Evolutionary conservation across 2,888 invertebrate genomes (phyloP), one percentile per base, ranked within the genome.

Genomic region (Junonia oenone): DNA sequence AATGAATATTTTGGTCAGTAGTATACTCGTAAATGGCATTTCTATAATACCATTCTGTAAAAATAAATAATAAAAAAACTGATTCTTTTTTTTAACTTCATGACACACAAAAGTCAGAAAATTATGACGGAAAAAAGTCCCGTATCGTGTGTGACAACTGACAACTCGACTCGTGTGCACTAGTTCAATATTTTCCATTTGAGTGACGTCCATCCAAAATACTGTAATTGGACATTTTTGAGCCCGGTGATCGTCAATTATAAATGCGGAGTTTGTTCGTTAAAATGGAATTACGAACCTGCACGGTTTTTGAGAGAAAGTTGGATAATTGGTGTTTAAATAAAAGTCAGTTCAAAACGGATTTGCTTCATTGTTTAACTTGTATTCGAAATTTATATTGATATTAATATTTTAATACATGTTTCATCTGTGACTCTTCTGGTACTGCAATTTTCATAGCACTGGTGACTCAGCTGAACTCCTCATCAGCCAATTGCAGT

Each of bases 201-300:
- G 45, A 26, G 1, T 46, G 52, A 37, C 48, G 19, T 55, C 17
- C 27, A 9, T 33, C 9, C 29, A 51, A 38, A 46, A 45, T 26
- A 50, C 38, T 17, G 11, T 40, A 51, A 55, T 55, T 47, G 54
- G 40, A 55, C 14, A 38, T 47, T 50, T 56, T 43, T 35, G 45
- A 51, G 14, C 48, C 38, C 19, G 5, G 38, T 17, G 35, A 35
- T 35, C 11, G 45, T 56, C 53, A 53, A 56, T 53, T 47, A 51
- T 46, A 53, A 43, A 56, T 26, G 46, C 33, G 15, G 50, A 50
- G 47, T 56, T 56, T 52, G 56, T 59, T 59, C 59, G 56, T 56
- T 59, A 54, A 53, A 59, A 56, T 53, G 56, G 59, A 46, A 56
- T 59, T 59, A 59, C 43, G 17, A 29, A 17, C 19, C 17, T 17